Base-by-base conservation (phyloP, 2,113 vertebrate species). In the Siniperca chuatsi region DNA sequence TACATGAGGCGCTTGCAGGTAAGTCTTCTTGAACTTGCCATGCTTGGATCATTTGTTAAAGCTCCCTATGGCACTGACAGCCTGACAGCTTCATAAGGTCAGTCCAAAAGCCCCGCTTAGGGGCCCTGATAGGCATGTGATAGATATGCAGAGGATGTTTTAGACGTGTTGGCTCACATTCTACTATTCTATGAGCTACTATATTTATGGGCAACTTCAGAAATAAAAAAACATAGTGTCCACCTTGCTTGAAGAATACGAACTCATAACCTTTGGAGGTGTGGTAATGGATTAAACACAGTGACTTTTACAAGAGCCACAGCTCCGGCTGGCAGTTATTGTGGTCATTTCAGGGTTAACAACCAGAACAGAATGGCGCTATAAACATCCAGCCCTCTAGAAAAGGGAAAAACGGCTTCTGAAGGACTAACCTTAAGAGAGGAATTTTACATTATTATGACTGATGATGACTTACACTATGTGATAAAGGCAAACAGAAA, bases 81-180 rank as follows among this genome's bases (percentile, higher is more conserved):
- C 44, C 75, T 85, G 87, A 93, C 86, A 87, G 74, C 71, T 81
- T 70, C 44, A 42, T 74, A 44, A 3, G 12, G 58, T 52, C 1
- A 29, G 48, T 67, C 75, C 65, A 29, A 18, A 29, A 46, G 35
- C 33, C 37, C 4, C 0, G 37, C 74, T 60, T 25, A 40, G 66
- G 64, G 81, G 71, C 81, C 74, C 82, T 61, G 62, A 75, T 55
- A 81, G 75, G 81, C 87, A 84, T 81, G 73, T 84, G 78, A 73
- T 79, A 67, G 79, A 88, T 87, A 64, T 84, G 85, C 55, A n/a
- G n/a, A 62, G 74, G 66, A 85, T 78, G 77, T 75, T 85, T 68
- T 23, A 83, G 68, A 86, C 89, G 83, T 85, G 86, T 81, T 77
- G 67, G 82, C 67, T 91, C 89, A 90, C 81, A 88, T 85, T 88